phyloP scores from a whole-genome alignment of 1,140 invertebrate species.

The Pteromalus puparum region DNA sequence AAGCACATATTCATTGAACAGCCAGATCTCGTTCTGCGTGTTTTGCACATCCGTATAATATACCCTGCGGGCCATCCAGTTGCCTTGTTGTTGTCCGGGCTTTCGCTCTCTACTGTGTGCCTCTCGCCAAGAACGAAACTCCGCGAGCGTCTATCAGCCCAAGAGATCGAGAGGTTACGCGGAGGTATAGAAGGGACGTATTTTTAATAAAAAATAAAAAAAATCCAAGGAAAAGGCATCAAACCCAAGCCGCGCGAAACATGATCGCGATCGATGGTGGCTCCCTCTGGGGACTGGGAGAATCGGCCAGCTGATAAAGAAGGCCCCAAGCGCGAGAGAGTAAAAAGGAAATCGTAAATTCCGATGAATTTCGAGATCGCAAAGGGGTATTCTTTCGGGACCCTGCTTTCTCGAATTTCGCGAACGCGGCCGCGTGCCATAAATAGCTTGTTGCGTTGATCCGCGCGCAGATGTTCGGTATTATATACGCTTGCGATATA shows the following conservation, averaged over 20 bases:
- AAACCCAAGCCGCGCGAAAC: slow-evolving; percentile 27
- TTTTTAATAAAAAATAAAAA: slow-evolving; percentile 11
- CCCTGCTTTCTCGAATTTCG: slow-evolving; percentile 37
- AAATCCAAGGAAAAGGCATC: slow-evolving; percentile 12
- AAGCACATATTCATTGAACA: neutral
- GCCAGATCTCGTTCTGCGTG: neutral
- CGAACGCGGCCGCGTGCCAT: neutral
- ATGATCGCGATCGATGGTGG: slow-evolving; percentile 31
- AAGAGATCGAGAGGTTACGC: slow-evolving; percentile 32
- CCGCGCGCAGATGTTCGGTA: no score
- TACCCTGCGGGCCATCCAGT: neutral
- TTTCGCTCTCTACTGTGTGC: slow-evolving; percentile 7
- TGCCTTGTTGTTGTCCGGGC: neutral
- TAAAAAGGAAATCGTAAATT: slow-evolving; percentile 42
- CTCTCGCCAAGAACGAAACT: slow-evolving; percentile 4
- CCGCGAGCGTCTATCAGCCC: neutral
- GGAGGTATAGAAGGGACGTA: slow-evolving; percentile 11
- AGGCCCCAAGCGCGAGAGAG: neutral
- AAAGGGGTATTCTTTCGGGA: neutral
- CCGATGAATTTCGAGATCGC: slow-evolving; percentile 45
- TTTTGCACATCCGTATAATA: neutral
- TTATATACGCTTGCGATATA: no score
- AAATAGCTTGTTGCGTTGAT: neutral
- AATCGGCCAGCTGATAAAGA: neutral
- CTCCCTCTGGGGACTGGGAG: slow-evolving; percentile 18